Evolutionary conservation across 2,113 vertebrate genomes (phyloP).

Genomic region (Apodemus sylvaticus): DNA sequence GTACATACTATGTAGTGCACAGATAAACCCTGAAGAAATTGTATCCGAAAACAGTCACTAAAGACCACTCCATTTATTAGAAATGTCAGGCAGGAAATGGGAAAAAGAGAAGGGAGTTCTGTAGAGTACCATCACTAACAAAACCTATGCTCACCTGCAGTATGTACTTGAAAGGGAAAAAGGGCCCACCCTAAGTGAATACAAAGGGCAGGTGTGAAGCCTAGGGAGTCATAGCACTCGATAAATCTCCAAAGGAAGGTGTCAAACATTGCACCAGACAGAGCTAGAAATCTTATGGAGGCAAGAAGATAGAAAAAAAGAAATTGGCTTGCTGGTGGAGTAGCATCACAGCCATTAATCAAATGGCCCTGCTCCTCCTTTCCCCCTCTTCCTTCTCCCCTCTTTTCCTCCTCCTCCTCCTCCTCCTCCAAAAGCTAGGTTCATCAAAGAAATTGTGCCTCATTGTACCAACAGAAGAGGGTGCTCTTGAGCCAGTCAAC

Average conservation of each 20-base stretch:
- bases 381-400: too few relatives aligned
- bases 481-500: conserved; percentile 68
- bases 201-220: not conserved
- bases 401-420: not conserved
- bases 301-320: not conserved
- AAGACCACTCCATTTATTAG: conserved; percentile 23
- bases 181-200: conserved; percentile 4
- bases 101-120: not conserved
- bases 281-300: not conserved
- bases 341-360: not conserved
- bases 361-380: not conserved
- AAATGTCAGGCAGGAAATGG: conserved; percentile 29
- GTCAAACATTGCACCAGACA: conserved; percentile 24
- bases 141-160: not conserved
- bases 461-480: conserved; percentile 73
- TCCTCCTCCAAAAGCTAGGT: not conserved
- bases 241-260: not conserved
- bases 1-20: not conserved
- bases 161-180: not conserved
- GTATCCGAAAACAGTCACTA: not conserved
- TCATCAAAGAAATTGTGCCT: conserved; percentile 48
- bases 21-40: not conserved
- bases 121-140: not conserved
- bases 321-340: not conserved
- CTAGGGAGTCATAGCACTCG: not conserved